Evolutionary conservation across 92 coral and sea anemone species (phyloP), one percentile per base, ranked within the genome.

Genomic region (Muricea muricata): DNA sequence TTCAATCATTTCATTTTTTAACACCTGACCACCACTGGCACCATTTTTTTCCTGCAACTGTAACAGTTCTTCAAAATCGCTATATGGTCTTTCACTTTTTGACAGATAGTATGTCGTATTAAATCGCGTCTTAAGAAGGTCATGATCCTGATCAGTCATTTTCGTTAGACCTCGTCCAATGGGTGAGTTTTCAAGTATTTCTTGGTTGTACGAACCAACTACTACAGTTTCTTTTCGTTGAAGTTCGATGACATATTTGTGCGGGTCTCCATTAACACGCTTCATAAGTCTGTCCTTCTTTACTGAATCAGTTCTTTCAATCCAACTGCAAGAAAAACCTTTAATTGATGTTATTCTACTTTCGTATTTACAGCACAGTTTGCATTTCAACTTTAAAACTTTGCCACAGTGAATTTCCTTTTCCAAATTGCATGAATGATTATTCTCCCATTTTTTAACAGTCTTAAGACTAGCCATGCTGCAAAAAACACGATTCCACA

Each of bases 251-350:
- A 33, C 70, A 63, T 63, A 63, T 18, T 63, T 63, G 24, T 63
- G 33, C 3, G 70, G 70, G 25, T 63, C 70, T 63, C 70, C 70
- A 30, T 63, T 63, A 3, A 63, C 25, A 50, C 17, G 58, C 58
- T 50, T 50, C 3, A 10, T 50, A 2, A 50, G 58, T 6, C 58
- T 50, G 58, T 63, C 70, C 70, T 63, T 63, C 37, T 63, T 63
- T 12, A 63, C 33, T 33, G 70, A 63, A 5, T 63, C 70, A 26
- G 70, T 63, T 63, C 58, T 20, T 13, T 30, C 33, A 17, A 63
- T 63, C 70, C 70, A 63, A 23, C 70, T 26, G 70, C 70, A 33
- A 63, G 70, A 63, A 63, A 63, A 63, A 4, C 70, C 70, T 63
- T 63, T 63, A 3, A 63, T 63, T 63, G 70, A 63, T 18, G 31